phyloP scores from a whole-genome alignment of 2,113 vertebrate genomes.

The Melanocharis versteri region DNA sequence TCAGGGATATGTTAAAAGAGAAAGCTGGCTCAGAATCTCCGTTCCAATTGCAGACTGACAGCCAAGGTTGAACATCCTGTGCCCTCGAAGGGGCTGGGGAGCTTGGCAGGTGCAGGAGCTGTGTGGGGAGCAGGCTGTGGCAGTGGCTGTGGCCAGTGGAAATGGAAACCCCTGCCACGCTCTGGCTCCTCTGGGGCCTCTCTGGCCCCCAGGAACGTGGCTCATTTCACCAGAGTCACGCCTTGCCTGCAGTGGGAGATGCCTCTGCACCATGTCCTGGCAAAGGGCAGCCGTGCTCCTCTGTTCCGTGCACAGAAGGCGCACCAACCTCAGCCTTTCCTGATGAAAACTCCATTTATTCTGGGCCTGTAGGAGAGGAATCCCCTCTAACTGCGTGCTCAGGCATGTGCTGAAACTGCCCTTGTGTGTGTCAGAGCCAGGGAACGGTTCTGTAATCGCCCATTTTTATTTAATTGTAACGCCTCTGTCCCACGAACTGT shows the following conservation, averaged over 20 bases:
- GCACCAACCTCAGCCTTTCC: neutral
- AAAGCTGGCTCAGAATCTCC: neutral
- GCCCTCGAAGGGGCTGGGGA: accelerated
- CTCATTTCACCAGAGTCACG: neutral
- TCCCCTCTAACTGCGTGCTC: neutral
- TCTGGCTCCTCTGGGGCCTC: neutral
- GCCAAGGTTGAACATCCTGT: neutral
- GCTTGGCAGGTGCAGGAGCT: accelerated
- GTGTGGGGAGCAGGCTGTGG: neutral
- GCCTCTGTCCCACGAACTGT: slow-evolving; percentile 29
- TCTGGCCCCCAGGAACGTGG: neutral
- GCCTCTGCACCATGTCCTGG: neutral
- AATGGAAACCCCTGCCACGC: accelerated
- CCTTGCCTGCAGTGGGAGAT: neutral
- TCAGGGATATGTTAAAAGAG: neutral
- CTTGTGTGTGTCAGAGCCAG: slow-evolving; percentile 12
- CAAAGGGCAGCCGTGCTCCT: neutral
- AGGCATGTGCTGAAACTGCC: neutral
- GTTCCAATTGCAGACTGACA: neutral
- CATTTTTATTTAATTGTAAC: slow-evolving; percentile 25
- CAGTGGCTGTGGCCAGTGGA: neutral
- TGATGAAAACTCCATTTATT: neutral
- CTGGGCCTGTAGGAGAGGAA: slow-evolving; percentile 5
- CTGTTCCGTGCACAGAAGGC: accelerated
- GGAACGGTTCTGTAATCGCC: slow-evolving; percentile 3